Conservation (phyloP, 2,888 invertebrate species). For the Polydrusus pterygomalis region DNA sequence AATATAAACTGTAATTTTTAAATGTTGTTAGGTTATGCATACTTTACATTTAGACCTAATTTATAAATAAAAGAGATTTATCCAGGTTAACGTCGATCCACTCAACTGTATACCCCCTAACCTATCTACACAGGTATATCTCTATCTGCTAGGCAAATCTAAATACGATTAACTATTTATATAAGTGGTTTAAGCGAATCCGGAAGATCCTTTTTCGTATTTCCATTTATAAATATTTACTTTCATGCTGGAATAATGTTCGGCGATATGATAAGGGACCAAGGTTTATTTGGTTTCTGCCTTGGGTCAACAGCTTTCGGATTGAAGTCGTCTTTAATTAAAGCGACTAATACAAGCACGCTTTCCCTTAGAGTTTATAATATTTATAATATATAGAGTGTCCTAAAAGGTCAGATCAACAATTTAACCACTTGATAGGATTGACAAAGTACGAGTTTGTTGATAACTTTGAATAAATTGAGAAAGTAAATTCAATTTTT, state of each 20-base stretch:
- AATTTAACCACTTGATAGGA: too few relatives aligned
- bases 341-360: not conserved
- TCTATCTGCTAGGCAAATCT: not conserved
- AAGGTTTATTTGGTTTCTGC: slow-evolving; percentile 10
- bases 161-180: not conserved
- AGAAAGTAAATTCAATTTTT: too few relatives aligned
- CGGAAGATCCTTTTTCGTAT: slow-evolving; percentile 1
- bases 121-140: not conserved
- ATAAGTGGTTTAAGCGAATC: not conserved
- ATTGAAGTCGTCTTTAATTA: not conserved
- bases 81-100: not conserved
- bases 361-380: too few relatives aligned
- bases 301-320: slow-evolving; percentile 8
- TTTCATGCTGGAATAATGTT: slow-evolving; percentile 9
- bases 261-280: slow-evolving; percentile 15
- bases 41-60: too few relatives aligned
- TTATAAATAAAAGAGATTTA: not conserved
- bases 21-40: too few relatives aligned
- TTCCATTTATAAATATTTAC: slow-evolving; percentile 22
- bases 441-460: too few relatives aligned
- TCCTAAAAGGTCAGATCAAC: too few relatives aligned
- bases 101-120: too few relatives aligned
- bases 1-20: too few relatives aligned
- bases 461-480: too few relatives aligned
- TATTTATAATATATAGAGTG: too few relatives aligned